phyloP scores from a whole-genome alignment of 2,113 vertebrate species.

The Theristicus caerulescens region DNA sequence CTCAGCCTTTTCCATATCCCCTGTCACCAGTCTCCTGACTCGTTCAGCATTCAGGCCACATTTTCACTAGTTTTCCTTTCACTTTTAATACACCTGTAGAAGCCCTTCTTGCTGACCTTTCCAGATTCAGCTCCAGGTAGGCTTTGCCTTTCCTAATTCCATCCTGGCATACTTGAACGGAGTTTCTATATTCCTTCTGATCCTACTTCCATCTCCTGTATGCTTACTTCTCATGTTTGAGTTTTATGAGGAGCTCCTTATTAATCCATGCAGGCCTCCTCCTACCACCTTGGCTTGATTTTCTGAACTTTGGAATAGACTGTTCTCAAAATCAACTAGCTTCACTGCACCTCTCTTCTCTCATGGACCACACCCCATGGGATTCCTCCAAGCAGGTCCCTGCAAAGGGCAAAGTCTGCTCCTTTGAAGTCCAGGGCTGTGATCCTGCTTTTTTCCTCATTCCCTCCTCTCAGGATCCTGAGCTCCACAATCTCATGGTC shows the following conservation, averaged over 20 bases:
- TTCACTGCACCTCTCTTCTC: background rate
- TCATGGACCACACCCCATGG: background rate
- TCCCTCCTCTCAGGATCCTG: background rate
- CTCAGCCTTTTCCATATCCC: background rate
- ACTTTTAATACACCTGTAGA: background rate
- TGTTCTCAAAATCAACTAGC: background rate
- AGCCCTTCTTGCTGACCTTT: background rate
- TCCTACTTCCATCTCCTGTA: accelerated
- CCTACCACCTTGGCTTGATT: background rate
- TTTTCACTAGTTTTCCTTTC: background rate
- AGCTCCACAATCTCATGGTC: background rate
- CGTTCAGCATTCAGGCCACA: accelerated
- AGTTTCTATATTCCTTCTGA: background rate
- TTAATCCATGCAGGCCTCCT: background rate
- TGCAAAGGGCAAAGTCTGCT: background rate
- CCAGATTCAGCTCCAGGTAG: background rate
- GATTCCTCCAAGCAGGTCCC: background rate
- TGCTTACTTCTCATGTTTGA: background rate
- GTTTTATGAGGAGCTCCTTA: background rate
- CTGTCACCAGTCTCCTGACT: background rate
- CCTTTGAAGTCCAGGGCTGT: background rate
- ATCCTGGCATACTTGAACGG: background rate
- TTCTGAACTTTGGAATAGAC: background rate
- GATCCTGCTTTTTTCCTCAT: background rate
- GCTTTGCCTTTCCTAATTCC: background rate